phyloP scores from a whole-genome alignment of 1,140 invertebrate species.

The Solen grandis region DNA sequence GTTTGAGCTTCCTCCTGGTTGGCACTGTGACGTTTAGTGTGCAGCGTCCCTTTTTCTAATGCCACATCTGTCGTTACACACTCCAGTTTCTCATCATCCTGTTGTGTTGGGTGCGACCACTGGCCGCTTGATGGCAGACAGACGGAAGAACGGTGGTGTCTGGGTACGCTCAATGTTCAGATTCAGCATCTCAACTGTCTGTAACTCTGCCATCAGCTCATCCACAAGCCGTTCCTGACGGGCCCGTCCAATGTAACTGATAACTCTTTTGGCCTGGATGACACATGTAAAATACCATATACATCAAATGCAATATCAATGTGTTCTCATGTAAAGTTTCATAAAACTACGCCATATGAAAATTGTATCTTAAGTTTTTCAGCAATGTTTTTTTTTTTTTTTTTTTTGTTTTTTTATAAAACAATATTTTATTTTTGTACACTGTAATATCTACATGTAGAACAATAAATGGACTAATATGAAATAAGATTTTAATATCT shows the following conservation, averaged over 20 bases:
- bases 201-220: conserved; percentile 97
- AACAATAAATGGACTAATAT: too few species aligned
- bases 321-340: too few species aligned
- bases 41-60: conserved; percentile 89
- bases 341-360: too few species aligned
- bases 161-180: conserved; percentile 97
- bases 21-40: conserved; percentile 97
- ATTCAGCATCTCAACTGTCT: conserved; percentile 97
- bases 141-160: conserved; percentile 97
- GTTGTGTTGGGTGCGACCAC: conserved; percentile 65
- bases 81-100: conserved; percentile 75
- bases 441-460: too few species aligned
- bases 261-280: conserved; percentile 94
- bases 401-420: too few species aligned
- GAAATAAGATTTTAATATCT: too few species aligned
- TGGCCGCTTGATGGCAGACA: conserved; percentile 85
- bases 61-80: conserved; percentile 75
- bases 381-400: too few species aligned
- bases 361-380: too few species aligned
- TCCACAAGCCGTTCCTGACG: conserved; percentile 95
- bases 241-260: conserved; percentile 94
- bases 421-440: too few species aligned
- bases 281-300: conserved; percentile 10
- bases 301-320: background rate
- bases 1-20: conserved; percentile 85